Evolutionary conservation across 2,797 vertebrate genomes (phyloP).

Genomic region (Bothrops alternatus): DNA sequence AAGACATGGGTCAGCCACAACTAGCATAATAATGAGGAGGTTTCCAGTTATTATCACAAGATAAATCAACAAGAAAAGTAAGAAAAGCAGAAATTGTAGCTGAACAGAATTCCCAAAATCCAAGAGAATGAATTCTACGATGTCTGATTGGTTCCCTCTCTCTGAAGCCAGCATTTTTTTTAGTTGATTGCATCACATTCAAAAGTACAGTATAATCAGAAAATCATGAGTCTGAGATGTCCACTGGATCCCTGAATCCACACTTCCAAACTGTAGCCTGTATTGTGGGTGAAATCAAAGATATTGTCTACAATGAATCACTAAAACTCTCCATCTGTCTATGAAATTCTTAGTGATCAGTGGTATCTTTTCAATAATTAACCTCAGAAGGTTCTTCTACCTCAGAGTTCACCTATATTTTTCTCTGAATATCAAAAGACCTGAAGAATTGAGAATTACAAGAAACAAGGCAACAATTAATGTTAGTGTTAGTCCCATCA

Average conservation of each 20-base stretch:
- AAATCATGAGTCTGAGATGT: neutral
- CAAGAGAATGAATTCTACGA: neutral
- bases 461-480: neutral
- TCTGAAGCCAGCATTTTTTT: neutral
- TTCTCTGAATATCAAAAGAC: neutral
- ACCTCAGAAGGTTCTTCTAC: neutral
- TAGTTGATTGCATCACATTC: neutral
- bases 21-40: neutral
- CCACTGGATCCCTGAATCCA: neutral
- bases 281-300: neutral
- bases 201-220: neutral
- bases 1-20: neutral
- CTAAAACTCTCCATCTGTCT: too few relatives aligned
- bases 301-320: neutral
- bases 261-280: neutral
- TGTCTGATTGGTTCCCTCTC: neutral
- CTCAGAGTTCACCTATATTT: neutral
- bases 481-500: neutral
- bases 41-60: neutral
- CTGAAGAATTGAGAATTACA: neutral
- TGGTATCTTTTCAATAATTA: neutral
- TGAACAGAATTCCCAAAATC: neutral
- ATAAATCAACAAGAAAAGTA: neutral
- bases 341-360: neutral
- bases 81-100: neutral